These are phyloP conservation scores for Agonopterix alstromeriana DNA, from an alignment of 2,888 invertebrate species.

Conservation along the genomic window DNA sequence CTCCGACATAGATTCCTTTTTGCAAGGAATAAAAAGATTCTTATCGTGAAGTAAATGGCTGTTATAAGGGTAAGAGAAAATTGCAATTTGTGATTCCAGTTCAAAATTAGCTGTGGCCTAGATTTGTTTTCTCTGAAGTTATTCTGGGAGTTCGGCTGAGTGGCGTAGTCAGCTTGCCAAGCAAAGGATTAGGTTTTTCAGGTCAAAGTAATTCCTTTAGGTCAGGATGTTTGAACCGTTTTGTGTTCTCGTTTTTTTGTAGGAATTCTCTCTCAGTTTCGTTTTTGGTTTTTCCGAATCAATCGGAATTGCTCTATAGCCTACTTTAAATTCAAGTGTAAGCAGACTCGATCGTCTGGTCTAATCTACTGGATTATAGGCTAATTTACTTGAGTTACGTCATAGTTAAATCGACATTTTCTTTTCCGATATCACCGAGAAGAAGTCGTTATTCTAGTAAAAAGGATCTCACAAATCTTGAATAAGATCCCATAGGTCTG, in stretches of 20 bases:
- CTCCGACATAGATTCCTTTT: conserved; percentile 59
- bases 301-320: too few relatives aligned
- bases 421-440: neutral
- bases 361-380: too few relatives aligned
- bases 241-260: neutral
- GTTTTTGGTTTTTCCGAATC: neutral
- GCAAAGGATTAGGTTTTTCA: conserved; percentile 5
- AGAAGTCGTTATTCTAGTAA: conserved; percentile 5
- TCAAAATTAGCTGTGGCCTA: conserved; percentile 48
- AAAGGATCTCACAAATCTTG: conserved; percentile 8
- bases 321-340: too few relatives aligned
- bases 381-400: too few relatives aligned
- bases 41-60: conserved; percentile 62
- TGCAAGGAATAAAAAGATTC: conserved; percentile 65
- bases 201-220: conserved; percentile 2
- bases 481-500: conserved; percentile 4
- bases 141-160: neutral
- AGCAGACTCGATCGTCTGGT: too few relatives aligned
- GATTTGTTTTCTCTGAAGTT: conserved; percentile 9
- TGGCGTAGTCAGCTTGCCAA: conserved; percentile 1
- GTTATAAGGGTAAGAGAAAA: conserved; percentile 57
- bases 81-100: conserved; percentile 64
- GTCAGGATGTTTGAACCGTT: neutral
- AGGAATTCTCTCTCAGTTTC: too few relatives aligned
- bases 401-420: too few relatives aligned